Base-by-base conservation (phyloP, 1,140 invertebrate species). In the Macrotrachela quadricornifera region DNA sequence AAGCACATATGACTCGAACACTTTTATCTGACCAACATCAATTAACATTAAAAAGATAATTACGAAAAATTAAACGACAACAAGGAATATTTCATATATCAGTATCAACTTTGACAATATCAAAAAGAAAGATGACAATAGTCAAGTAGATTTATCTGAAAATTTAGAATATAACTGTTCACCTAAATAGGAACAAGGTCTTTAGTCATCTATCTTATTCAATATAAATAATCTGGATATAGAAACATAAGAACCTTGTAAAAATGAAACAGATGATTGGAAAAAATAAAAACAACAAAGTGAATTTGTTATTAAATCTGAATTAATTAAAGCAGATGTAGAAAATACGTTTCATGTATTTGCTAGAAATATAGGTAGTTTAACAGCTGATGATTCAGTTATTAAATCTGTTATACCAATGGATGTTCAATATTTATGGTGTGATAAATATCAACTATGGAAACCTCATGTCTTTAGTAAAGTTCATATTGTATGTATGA, bases 391-490 rank as follows among this genome's bases (percentile, higher is more conserved):
- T 30, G 21, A 30, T 30, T 4, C 21, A 30, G 21, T 4, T 30
- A 8, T 30, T 2, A 30, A 30, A 4, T 4, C 21, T 30, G 90
- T 97, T 71, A 78, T 83, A 12, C 73, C 78, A 4, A 63, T 91
- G 30, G 63, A 67, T 17, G 48, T 47, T n/a, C 79, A 80, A 51
- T 91, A 90, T 64, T 68, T 92, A 8, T 96, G 92, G 87, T 88
- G 88, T 0, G 91, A 96, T 63, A 97, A 97, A 70, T 97, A 96
- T 68, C 72, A 90, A 12, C 92, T 92, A 0, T 70, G 91, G 17
- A 99, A 99, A 68, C 92, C 92, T 1, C 70, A 91, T 50, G 97
- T 96, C 70, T 95, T 97, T 70, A 97, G 97, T 73, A 77, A 90
- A 56, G 75, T 77, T 6, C 73, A 77, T 57, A 76, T 74, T n/a